Evolutionary conservation across 2,888 invertebrate species (phyloP), one percentile per base, ranked within the genome.

Genomic region (Eupithecia subfuscata): DNA sequence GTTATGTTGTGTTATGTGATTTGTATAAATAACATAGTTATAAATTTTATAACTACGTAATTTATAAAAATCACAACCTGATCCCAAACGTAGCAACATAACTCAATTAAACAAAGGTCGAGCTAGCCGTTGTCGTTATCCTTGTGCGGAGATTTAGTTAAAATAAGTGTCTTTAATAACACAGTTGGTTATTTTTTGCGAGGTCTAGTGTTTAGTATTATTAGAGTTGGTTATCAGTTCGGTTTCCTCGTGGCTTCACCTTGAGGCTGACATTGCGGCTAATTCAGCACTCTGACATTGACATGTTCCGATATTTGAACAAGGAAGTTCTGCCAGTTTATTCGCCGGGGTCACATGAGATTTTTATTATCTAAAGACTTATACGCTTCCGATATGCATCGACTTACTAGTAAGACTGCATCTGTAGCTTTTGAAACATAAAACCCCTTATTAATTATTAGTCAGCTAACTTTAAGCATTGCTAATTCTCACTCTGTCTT

Each of bases 221-320:
- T 84, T 82, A 82, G 80, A 83, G 80, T 80, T 80, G 81, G 84
- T 84, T 81, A 84, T 80, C 83, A 81, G 83, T 82, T 80, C 81
- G 78, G 86, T 88, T 90, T 92, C 90, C 91, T 91, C 86, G 84
- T 87, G 84, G 83, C 80, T 80, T 91, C 84, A 83, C 93, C 94
- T 94, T 94, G 92, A 84, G 81, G 82, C 86, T 90, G 91, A 88
- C 92, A 92, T 92, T 93, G 93, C 85, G 86, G 87, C 91, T 93
- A 93, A 92, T 92, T 94, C 89, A 89, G 92, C 90, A 82, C 82
- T 88, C 84, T 85, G 92, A 88, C 94, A 94, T 92, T 94, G 93
- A 92, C 90, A 91, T 88, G 90, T 89, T 90, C 89, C 88, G 89
- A 90, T 91, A 90, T 90, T 90, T 85, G 85, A 89, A 93, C 86